These are phyloP conservation scores for Taenioides sp. DNA, from an alignment of 2,797 vertebrate species.

Conservation along the genomic window DNA sequence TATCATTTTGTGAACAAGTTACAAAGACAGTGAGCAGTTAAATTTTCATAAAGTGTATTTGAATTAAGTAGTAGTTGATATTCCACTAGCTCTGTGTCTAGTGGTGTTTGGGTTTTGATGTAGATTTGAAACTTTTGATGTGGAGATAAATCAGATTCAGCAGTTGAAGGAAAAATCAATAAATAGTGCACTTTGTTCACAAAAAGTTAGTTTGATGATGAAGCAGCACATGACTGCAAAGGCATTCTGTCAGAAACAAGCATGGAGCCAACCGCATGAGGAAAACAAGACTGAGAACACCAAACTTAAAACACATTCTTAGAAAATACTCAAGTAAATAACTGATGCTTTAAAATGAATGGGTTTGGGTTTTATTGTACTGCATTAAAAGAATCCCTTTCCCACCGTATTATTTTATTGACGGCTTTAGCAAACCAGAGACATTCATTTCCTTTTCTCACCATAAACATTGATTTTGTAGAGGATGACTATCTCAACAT, in stretches of 20 bases:
- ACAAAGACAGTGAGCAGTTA: constrained; percentile 21
- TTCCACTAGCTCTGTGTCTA: neutral
- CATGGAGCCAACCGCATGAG: constrained; percentile 53
- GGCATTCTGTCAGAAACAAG: constrained; percentile 49
- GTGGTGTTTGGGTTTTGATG: neutral
- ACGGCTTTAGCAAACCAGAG: no score
- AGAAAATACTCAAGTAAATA: neutral
- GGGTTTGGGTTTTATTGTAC: neutral
- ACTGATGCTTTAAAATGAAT: constrained; percentile 3
- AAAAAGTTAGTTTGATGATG: constrained; percentile 65
- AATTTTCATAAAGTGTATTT: neutral
- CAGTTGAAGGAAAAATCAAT: constrained; percentile 15
- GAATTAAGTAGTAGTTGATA: neutral
- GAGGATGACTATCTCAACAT: no score
- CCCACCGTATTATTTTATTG: neutral
- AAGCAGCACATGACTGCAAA: constrained; percentile 53
- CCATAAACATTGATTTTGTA: no score
- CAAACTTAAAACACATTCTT: constrained; percentile 14
- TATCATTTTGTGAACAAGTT: constrained; percentile 69
- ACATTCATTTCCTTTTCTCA: no score
- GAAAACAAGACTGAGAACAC: constrained; percentile 33
- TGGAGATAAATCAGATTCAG: constrained; percentile 37
- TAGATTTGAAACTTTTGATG: constrained; percentile 1
- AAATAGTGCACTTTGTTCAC: constrained; percentile 65
- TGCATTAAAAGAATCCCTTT: neutral